phyloP scores from a whole-genome alignment of 1,140 invertebrate genomes.

The Solenopsis fugax region DNA sequence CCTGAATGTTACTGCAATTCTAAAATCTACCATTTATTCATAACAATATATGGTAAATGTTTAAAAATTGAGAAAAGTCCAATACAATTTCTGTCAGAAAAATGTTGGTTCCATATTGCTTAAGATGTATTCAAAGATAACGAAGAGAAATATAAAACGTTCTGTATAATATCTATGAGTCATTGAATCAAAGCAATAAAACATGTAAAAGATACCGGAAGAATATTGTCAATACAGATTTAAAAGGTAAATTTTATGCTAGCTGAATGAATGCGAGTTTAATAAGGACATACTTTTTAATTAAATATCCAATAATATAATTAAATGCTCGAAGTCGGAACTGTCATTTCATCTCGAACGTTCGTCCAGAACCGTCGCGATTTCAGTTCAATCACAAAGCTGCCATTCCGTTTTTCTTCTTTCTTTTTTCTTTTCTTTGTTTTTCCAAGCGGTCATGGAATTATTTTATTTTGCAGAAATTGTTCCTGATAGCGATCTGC shows the following conservation, averaged over 20 bases:
- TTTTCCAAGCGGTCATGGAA: conserved; percentile 41
- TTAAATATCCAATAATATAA: neutral
- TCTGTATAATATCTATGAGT: neutral
- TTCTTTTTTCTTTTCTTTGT: neutral
- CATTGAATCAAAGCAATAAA: conserved; percentile 14
- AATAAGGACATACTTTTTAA: neutral
- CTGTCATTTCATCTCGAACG: neutral
- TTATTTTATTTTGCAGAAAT: conserved; percentile 93
- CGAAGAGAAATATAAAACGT: neutral
- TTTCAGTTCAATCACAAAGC: conserved; percentile 1
- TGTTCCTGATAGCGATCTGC: conserved; percentile 94
- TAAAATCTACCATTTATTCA: neutral
- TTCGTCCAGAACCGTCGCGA: conserved; percentile 11
- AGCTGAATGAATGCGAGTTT: neutral
- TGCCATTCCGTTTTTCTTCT: neutral
- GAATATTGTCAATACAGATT: conserved; percentile 3
- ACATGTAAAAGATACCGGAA: neutral
- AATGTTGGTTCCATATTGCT: neutral
- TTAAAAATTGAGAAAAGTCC: neutral
- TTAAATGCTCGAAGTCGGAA: conserved; percentile 29
- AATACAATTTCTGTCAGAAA: neutral
- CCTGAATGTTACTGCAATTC: neutral
- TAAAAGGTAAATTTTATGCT: neutral
- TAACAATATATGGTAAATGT: conserved; percentile 1
- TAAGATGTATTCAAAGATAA: neutral